These are phyloP conservation scores for Sinocyclocheilus grahami DNA, from an alignment of 2,113 vertebrate genomes.

Conservation along the genomic window DNA sequence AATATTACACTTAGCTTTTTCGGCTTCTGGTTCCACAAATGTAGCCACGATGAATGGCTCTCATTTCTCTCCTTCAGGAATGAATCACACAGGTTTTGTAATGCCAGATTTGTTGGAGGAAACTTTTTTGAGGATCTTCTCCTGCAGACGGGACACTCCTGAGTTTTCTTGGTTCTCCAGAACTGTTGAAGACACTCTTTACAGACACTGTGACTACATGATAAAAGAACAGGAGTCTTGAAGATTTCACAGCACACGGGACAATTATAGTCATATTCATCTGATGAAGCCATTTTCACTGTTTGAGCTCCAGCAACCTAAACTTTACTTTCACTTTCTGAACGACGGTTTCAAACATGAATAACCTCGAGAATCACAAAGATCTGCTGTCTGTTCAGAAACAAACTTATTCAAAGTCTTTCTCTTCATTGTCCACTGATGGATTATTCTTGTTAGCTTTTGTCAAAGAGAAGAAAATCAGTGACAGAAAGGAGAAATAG, in stretches of 20 bases:
- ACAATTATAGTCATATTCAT: neutral
- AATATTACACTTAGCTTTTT: no score
- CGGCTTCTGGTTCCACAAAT: no score
- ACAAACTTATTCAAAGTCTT: no score
- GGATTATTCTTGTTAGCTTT: no score
- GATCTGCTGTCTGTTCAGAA: no score
- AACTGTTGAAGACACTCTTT: constrained; percentile 14
- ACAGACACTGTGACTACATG: constrained; percentile 10
- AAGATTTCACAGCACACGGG: constrained; percentile 5
- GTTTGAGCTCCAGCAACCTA: neutral
- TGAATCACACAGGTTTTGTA: no score
- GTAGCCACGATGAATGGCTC: no score
- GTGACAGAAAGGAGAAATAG: neutral
- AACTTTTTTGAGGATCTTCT: neutral
- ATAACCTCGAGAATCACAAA: no score
- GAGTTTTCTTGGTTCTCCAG: neutral
- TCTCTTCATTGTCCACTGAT: no score
- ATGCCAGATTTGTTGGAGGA: no score
- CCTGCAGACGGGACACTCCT: neutral
- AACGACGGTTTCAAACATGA: neutral
- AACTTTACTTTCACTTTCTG: neutral
- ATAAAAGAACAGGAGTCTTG: neutral
- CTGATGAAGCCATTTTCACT: neutral
- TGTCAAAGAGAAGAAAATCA: no score
- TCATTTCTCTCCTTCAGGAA: no score